Percentiles rank a stretch among this genome's conserved stretches.
These are phyloP conservation scores for Urocitellus parryii DNA, from an alignment of 2,113 vertebrate species.

Conservation along the genomic window DNA sequence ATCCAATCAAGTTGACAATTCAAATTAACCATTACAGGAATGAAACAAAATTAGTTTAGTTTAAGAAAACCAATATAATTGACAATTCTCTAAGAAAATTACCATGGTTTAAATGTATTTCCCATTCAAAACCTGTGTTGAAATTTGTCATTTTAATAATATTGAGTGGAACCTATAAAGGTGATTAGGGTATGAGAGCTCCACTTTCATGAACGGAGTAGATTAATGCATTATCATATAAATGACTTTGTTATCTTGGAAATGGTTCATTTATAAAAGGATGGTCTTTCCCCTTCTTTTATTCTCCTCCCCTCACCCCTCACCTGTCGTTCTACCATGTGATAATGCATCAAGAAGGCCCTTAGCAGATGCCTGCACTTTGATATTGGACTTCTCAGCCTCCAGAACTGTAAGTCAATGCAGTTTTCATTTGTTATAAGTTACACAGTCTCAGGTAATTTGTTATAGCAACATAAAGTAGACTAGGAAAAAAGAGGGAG, in stretches of 20 bases:
- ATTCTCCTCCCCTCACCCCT: no score
- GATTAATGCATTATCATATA: no score
- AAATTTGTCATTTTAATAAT: no score
- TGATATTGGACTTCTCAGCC: no score
- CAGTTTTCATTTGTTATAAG: not conserved
- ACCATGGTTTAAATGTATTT: not conserved
- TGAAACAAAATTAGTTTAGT: not conserved
- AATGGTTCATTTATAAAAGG: not conserved
- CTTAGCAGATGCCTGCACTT: no score
- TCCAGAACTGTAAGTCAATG: not conserved
- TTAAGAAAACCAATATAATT: not conserved
- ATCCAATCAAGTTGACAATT: no score
- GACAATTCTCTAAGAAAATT: not conserved
- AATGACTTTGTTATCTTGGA: not conserved
- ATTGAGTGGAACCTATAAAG: no score
- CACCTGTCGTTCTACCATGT: not conserved
- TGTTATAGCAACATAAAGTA: not conserved
- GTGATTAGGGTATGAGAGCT: not conserved
- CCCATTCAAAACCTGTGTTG: no score
- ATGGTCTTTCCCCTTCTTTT: not conserved
- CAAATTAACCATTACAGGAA: not conserved
- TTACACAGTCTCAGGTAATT: no score
- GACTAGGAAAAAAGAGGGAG: not conserved
- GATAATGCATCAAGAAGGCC: not conserved
- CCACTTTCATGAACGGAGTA: not conserved